These are phyloP conservation scores for Anneissia japonica DNA, from an alignment of 35 echinoderm and acorn worm species.

Conservation along the genomic window DNA sequence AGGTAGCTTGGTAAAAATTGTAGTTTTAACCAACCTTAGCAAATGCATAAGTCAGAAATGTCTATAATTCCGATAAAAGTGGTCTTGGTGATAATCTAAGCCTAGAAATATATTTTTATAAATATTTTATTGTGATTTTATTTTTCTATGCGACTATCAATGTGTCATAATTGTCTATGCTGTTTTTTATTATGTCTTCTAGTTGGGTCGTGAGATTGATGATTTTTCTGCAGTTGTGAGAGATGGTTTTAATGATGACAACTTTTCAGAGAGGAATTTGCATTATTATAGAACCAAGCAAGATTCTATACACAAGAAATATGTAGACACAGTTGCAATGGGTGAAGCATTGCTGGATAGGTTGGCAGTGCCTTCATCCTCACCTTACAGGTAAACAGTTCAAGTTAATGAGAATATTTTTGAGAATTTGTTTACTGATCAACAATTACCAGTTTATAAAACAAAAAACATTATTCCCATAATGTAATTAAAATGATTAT, in stretches of 20 bases:
- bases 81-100: too few relatives aligned
- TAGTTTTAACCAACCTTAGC: too few relatives aligned
- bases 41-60: too few relatives aligned
- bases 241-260: neutral
- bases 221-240: neutral
- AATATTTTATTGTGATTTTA: neutral
- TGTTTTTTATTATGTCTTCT: neutral
- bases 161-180: slow-evolving; percentile 45
- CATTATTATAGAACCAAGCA: neutral
- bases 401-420: too few relatives aligned
- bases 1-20: too few relatives aligned
- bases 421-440: too few relatives aligned
- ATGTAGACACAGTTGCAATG: slow-evolving; percentile 64
- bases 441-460: too few relatives aligned
- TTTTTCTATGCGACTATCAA: slow-evolving; percentile 14
- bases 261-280: neutral
- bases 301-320: slow-evolving; percentile 33
- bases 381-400: slow-evolving; percentile 74
- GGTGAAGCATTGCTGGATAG: slow-evolving; percentile 76
- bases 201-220: neutral
- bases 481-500: too few relatives aligned
- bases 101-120: neutral
- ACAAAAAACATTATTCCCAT: too few relatives aligned
- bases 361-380: slow-evolving; percentile 48
- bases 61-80: too few relatives aligned